Evolutionary conservation across 2,113 vertebrate genomes (phyloP).

Genomic region (Leucopsar rothschildi): DNA sequence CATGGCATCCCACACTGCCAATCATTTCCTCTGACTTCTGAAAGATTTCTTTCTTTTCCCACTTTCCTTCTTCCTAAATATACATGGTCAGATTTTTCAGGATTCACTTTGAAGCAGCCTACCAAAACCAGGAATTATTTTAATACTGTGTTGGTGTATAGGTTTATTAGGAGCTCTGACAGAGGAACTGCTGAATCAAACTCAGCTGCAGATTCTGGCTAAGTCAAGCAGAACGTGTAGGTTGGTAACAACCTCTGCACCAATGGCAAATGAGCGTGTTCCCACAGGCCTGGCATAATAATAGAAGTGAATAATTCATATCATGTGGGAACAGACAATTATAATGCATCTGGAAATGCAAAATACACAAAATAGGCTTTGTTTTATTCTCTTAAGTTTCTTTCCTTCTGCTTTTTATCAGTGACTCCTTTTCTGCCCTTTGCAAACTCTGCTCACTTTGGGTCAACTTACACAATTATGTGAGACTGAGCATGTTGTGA

Average conservation of each 20-base stretch:
- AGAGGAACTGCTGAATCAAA: not conserved
- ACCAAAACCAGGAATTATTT: not conserved
- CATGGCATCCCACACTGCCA: not conserved
- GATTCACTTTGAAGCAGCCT: not conserved
- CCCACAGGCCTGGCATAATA: not conserved
- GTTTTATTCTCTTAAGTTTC: not conserved
- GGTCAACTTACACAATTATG: not conserved
- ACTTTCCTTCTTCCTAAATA: not conserved
- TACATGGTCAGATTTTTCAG: not conserved
- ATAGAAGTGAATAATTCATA: not conserved
- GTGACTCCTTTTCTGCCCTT: not conserved
- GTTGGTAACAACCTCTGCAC: not conserved
- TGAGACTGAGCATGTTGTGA: not conserved
- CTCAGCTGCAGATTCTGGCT: not conserved
- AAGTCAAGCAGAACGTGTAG: not conserved
- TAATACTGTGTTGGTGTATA: fast-evolving
- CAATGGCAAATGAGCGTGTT: not conserved
- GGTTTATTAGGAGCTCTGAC: not conserved
- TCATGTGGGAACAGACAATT: not conserved
- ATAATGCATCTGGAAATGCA: not conserved
- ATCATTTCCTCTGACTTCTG: not conserved
- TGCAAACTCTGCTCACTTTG: not conserved
- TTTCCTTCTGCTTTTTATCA: not conserved
- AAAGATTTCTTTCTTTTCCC: not conserved
- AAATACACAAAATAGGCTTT: not conserved